Base-by-base conservation (phyloP, 1,140 invertebrate species). In the Ceratosolen solmsi region DNA sequence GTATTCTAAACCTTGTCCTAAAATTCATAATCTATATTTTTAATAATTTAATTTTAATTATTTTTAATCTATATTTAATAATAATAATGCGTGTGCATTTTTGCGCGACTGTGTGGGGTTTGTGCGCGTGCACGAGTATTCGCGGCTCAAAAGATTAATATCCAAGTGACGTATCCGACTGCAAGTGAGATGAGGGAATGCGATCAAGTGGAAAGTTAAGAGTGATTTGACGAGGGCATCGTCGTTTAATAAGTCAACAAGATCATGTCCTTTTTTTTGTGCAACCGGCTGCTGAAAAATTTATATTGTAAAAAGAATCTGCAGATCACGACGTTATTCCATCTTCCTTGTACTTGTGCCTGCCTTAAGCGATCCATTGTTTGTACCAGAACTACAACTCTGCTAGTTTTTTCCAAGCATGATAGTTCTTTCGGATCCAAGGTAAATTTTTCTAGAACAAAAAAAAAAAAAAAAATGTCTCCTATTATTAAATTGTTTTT, bases 221-320 rank as follows among this genome's bases (percentile, higher is more conserved):
- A 73, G 60, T 30, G 70, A 63, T 13, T 54, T 36, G 27, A 25
- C n/a, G 33, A 65, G 72, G 49, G 54, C n/a, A 46, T 60, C 17
- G 51, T 82, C 60, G 25, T 36, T 54, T 33, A 38, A 27, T 54
- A 60, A 72, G 54, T 36, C 38, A 4, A 54, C 5, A 73, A 38
- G 0, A 60, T 11, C 58, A 83, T 83, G 82, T 74, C 71, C n/a
- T 22, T 83, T n/a, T 83, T 83, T 1, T 11, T 74, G 56, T 79
- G 76, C 27, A 56, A 58, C 5, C 65, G 13, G 27, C 27, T 75
- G 11, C 17, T 79, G 27, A 79, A 27, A 54, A 79, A 11, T 25
- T 73, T 33, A n/a, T 0, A 82, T 30, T 25, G 0, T 46, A 79
- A 41, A 20, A 41, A 49, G 56, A 83, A 49, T 38, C 15, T 65